Evolutionary conservation across 2,797 vertebrate species (phyloP), one percentile per base, ranked within the genome.

Genomic region (Eutrigla gurnardus): DNA sequence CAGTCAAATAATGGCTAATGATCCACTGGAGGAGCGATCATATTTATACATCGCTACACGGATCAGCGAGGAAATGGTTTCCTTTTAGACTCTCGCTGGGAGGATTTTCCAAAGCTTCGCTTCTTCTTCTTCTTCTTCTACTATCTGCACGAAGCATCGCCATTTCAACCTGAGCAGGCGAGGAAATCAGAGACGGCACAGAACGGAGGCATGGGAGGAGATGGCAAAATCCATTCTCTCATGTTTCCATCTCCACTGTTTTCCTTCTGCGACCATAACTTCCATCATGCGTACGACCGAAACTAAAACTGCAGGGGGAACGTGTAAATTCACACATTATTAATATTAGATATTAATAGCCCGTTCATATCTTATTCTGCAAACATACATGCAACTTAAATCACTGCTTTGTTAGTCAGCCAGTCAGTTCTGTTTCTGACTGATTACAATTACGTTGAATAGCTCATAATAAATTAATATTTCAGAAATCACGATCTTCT

Each of bases 1-100:
- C 81, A 43, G 53, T 59, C 81, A 70, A 67, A 81, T 76, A 57
- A 13, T 39, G 37, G 25, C 49, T 88, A 89, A 90, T 79, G 71
- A 88, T 53, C 80, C 82, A 72, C 80, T 50, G 10, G 68, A 65
- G 73, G 84, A 81, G 57, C 80, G 72, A 52, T 58, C 37, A 35
- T 67, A 33, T 61, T 74, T 37, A 63, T n/a, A 35, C 10, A 3
- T n/a, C 25, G n/a, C n/a, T 57, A 10, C 36, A 47, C 42, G 45
- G 77, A 78, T 71, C 36, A 45, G 13, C n/a, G 18, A 35, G 58
- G 46, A 71, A 45, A 57, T n/a, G 3, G 2, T 55, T 75, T 71
- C 69, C 12, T 65, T 45, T 76, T 42, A 65, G 54, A 39, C 39
- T 78, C 65, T 57, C 15, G 66, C 32, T 70, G 8, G 35, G n/a